A percentile compares a stretch with the other conserved stretches of the same genome.
Conservation (phyloP, 2,888 invertebrate species). For the Pheosia tremula region DNA sequence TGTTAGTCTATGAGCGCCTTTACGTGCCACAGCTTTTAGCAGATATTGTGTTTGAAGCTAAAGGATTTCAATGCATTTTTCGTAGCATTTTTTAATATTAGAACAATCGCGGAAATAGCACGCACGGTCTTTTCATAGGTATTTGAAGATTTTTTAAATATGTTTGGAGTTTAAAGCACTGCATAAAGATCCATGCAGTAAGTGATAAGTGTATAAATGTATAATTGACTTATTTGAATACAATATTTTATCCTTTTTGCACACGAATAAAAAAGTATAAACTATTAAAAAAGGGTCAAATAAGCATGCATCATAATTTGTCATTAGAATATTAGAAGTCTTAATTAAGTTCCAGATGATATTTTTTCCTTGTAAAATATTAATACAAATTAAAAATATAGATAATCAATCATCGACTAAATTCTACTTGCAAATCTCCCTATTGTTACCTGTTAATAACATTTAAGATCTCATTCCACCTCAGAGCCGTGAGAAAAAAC, state of each 20-base stretch:
- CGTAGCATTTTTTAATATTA: conserved; percentile 21
- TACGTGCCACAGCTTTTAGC: conserved; percentile 8
- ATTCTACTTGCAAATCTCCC: background rate
- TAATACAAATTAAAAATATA: no score
- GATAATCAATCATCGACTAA: background rate
- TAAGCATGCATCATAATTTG: no score
- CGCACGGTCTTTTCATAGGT: conserved; percentile 5
- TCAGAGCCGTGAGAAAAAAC: conserved; percentile 30
- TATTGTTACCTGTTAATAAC: background rate
- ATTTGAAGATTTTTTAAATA: background rate
- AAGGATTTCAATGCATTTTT: conserved; percentile 11
- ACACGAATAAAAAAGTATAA: no score
- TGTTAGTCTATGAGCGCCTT: background rate
- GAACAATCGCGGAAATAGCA: conserved; percentile 26
- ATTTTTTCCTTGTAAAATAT: no score
- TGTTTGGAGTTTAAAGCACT: no score
- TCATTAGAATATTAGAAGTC: no score
- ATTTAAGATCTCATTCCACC: conserved; percentile 1
- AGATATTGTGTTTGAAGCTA: conserved; percentile 3
- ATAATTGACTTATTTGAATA: no score
- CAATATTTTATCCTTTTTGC: no score
- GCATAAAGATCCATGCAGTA: background rate
- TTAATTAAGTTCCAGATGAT: no score
- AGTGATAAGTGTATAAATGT: background rate
- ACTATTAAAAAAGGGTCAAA: no score